phyloP scores from a whole-genome alignment of 2,888 invertebrate species.

The Heliconius charithonia region DNA sequence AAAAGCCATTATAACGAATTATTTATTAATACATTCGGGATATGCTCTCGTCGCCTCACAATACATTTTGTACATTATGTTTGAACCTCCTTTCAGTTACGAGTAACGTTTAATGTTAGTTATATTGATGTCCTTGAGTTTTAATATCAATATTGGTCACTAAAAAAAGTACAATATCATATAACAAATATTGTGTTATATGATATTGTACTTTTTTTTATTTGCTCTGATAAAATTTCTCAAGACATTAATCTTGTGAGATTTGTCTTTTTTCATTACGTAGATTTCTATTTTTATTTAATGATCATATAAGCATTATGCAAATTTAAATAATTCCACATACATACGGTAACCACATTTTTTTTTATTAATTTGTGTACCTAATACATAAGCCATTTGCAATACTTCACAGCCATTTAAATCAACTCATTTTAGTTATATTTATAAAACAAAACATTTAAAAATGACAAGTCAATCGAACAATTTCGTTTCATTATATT shows the following conservation, averaged over 20 bases:
- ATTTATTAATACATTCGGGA: slow-evolving; percentile 30
- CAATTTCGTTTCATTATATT: background rate
- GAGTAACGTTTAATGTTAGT: background rate
- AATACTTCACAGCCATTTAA: slow-evolving; percentile 24
- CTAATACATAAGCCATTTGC: background rate
- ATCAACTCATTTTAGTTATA: background rate
- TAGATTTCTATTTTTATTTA: background rate
- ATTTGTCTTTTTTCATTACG: background rate
- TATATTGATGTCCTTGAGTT: background rate
- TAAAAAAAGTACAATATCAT: too few relatives aligned
- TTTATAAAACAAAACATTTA: background rate
- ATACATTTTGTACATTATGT: slow-evolving; percentile 12
- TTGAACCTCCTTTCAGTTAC: slow-evolving; percentile 9
- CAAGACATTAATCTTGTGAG: background rate
- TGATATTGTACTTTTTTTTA: background rate
- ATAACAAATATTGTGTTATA: background rate
- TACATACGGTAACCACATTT: slow-evolving; percentile 1
- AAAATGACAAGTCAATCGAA: background rate
- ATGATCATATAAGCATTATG: background rate
- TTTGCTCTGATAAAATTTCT: background rate
- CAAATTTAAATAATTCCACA: background rate
- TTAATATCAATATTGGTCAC: background rate
- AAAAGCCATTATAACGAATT: slow-evolving; percentile 14
- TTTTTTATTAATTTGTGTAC: background rate
- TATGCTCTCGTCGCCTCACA: slow-evolving; percentile 2